These are phyloP conservation scores for Pseudonaja textilis DNA, from an alignment of 2,113 vertebrate genomes.

Conservation along the genomic window DNA sequence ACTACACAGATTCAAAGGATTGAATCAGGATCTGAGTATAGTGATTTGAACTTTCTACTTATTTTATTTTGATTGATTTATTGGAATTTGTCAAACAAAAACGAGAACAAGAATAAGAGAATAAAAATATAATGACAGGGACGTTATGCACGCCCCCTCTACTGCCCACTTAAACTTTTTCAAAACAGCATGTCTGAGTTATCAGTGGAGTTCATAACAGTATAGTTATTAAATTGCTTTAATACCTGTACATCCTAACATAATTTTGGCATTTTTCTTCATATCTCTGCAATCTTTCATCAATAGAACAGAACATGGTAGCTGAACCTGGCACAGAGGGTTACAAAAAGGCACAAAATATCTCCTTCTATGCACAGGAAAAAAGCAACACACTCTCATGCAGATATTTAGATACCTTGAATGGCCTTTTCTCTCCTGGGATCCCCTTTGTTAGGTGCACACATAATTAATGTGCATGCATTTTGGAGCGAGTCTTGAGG, in stretches of 20 bases:
- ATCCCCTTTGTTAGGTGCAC: not conserved
- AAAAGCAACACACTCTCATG: too few species aligned
- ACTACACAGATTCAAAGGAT: not conserved
- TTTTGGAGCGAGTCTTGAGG: not conserved
- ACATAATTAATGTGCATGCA: slow-evolving; percentile 13
- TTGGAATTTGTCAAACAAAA: too few species aligned
- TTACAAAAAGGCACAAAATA: not conserved
- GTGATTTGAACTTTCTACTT: not conserved
- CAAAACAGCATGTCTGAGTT: not conserved
- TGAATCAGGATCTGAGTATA: not conserved
- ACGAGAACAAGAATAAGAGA: too few species aligned
- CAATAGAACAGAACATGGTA: not conserved
- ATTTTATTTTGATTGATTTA: not conserved
- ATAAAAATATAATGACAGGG: too few species aligned
- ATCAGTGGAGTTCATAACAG: not conserved
- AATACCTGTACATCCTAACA: not conserved
- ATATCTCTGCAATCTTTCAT: not conserved
- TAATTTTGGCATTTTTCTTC: not conserved
- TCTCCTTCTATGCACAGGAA: not conserved
- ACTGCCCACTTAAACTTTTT: not conserved
- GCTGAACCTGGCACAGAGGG: not conserved
- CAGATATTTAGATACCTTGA: not conserved
- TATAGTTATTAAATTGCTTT: not conserved
- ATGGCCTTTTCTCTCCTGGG: not conserved
- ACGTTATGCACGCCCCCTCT: too few species aligned